phyloP scores from a whole-genome alignment of 2,113 vertebrate genomes.

The Mesoclemmys tuberculata region DNA sequence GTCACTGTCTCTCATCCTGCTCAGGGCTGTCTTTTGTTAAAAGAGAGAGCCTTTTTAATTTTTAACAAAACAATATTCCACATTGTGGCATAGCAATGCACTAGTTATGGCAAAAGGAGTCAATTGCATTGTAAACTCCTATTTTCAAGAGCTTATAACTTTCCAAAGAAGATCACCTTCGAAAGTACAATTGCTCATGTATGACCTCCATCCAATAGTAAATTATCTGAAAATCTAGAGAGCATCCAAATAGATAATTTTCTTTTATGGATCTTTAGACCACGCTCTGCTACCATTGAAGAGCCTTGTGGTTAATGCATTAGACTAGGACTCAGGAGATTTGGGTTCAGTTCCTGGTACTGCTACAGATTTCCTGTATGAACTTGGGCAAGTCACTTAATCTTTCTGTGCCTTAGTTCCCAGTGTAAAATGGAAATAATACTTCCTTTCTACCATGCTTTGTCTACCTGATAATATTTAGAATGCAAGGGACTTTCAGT shows the following conservation, averaged over 20 bases:
- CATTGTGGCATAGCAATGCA: not conserved
- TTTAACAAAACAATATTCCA: not conserved
- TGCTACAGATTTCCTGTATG: accelerated
- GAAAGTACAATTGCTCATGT: not conserved
- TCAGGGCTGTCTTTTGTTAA: not conserved
- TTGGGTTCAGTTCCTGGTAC: not conserved
- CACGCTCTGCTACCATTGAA: not conserved
- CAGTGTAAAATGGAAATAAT: accelerated
- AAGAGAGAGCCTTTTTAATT: not conserved
- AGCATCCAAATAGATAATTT: accelerated
- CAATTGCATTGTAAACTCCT: accelerated
- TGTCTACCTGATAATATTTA: not conserved
- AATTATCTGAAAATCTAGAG: not conserved
- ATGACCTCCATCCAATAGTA: not conserved
- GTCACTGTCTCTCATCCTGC: not conserved
- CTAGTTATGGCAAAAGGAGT: not conserved
- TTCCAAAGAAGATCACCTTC: not conserved
- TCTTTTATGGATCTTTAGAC: not conserved
- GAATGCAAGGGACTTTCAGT: not conserved
- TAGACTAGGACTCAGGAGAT: not conserved
- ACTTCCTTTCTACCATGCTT: not conserved
- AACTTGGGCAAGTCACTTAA: not conserved
- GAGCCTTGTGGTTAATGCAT: not conserved
- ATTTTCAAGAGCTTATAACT: not conserved
- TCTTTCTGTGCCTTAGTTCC: not conserved